Percentiles rank a stretch among this genome's conserved stretches.
These are phyloP conservation scores for Lepidurus apus DNA, from an alignment of 1,140 invertebrate genomes.

Conservation along the genomic window DNA sequence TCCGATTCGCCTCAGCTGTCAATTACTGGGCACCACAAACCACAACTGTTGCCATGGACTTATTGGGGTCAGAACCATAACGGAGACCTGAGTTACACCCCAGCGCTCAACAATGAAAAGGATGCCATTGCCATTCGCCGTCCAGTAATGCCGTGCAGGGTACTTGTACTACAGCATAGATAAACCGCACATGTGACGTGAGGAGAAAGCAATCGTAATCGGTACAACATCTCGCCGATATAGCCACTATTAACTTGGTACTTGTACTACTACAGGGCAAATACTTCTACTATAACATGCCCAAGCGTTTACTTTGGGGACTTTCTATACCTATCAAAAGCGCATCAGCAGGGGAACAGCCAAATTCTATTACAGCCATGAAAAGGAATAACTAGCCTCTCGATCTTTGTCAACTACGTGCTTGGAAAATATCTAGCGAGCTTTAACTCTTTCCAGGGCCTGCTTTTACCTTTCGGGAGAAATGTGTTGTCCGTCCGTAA, in stretches of 20 bases:
- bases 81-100: background rate
- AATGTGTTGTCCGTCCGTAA: background rate
- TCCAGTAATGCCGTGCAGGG: background rate
- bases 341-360: background rate
- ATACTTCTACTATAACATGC: background rate
- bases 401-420: slow-evolving; percentile 10
- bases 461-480: background rate
- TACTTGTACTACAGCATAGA: background rate
- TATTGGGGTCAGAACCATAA: background rate
- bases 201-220: background rate
- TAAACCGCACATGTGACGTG: background rate
- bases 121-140: background rate
- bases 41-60: background rate
- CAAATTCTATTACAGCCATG: background rate
- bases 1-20: background rate
- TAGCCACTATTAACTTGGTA: background rate
- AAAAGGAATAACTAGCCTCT: slow-evolving; percentile 9
- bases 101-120: background rate
- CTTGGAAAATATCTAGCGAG: background rate
- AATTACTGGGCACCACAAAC: background rate
- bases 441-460: background rate
- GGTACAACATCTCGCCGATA: background rate
- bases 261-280: background rate
- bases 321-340: background rate
- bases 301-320: background rate